These are phyloP conservation scores for Zosterops hypoxanthus DNA, from an alignment of 2,113 vertebrate genomes.

Conservation along the genomic window DNA sequence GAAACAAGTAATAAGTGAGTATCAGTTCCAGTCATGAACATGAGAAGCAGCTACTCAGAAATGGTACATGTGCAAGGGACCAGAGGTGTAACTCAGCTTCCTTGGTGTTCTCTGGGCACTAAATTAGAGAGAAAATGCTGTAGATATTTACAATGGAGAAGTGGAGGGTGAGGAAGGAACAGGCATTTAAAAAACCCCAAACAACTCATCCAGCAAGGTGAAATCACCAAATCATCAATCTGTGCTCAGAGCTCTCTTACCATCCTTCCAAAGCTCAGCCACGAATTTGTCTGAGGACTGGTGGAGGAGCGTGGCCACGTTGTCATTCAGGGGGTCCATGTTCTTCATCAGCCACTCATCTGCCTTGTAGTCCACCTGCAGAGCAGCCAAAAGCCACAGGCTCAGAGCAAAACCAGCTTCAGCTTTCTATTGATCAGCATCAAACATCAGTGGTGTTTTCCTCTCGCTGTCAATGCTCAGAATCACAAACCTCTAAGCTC, in stretches of 20 bases:
- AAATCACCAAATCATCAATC: not conserved
- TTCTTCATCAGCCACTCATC: constrained; percentile 99
- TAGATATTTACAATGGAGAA: not conserved
- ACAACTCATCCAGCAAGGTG: not conserved
- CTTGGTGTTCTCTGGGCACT: not conserved
- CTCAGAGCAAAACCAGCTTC: not conserved
- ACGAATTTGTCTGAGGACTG: constrained; percentile 97
- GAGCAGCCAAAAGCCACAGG: not conserved
- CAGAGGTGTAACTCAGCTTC: not conserved
- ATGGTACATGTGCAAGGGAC: constrained; percentile 44
- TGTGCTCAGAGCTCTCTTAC: constrained; percentile 72
- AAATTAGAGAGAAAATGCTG: not conserved
- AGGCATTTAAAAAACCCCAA: not conserved
- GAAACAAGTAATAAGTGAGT: not conserved
- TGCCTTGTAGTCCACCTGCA: constrained; percentile 96
- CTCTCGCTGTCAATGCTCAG: not conserved
- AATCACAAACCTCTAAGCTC: not conserved
- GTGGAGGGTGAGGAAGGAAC: not conserved
- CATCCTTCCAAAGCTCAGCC: constrained; percentile 97
- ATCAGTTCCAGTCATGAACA: constrained; percentile 4
- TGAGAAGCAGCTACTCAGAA: constrained; percentile 55
- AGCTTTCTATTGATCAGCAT: rapidly evolving
- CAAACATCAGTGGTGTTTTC: not conserved
- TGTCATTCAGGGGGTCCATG: constrained; percentile 98
- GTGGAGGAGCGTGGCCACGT: constrained; percentile 93